Base-by-base conservation (phyloP, 1,140 invertebrate genomes). In the Drosophila mojavensis region DNA sequence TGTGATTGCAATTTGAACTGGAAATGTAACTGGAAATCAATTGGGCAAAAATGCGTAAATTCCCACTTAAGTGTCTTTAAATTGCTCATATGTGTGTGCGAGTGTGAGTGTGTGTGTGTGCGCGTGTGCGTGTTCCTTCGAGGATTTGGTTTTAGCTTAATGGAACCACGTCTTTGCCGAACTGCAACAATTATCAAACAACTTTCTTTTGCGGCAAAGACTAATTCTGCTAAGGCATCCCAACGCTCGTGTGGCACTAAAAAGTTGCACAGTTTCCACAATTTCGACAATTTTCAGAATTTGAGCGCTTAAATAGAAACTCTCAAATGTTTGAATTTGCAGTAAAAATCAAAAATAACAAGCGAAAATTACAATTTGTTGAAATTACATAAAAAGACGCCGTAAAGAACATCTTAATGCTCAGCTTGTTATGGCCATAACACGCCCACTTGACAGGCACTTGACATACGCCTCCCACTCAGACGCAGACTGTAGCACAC, bases 141-240 rank as follows among this genome's bases (percentile, higher is more conserved):
- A 43, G 51, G 53, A 58, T 51, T 50, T 36, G 17, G 13, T 63
- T 33, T 53, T 26, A 47, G 62, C 39, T 30, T 30, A 63, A 62
- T 50, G 30, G 47, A 30, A 50, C 60, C 60, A 51, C 45, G 28
- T 30, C 39, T n/a, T 33, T 17, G 30, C 15, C 24, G 20, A 63
- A 39, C 48, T 70, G 47, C 66, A 75, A 50, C 67, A 70, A 75
- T 75, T 75, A 70, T 75, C 54, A 11, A 11, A 9, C 17, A 43
- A 53, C 69, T 68, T 51, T 11, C n/a, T 45, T 39, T 51, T 45
- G 56, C 51, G 51, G 33, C 45, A 53, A 47, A 63, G 64, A 75
- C 72, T 64, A 70, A 70, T 75, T 70, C 17, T 75, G 13, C 45
- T 28, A 70, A 70, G 55, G 60, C 54, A 41, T 28, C 9, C 28